These are phyloP conservation scores for Pheosia tremula DNA, from an alignment of 2,888 invertebrate genomes.

Conservation along the genomic window DNA sequence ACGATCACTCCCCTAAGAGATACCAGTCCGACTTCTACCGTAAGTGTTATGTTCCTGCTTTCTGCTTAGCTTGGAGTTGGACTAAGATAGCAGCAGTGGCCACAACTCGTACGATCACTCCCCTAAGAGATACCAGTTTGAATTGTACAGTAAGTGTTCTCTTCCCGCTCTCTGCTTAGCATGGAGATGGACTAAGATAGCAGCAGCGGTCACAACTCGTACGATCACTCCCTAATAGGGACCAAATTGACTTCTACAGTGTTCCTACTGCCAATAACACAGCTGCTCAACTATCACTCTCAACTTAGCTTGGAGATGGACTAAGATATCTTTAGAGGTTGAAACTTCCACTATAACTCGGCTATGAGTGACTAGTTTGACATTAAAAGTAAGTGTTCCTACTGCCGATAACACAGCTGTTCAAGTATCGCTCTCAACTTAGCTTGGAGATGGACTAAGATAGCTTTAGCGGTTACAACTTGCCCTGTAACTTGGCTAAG, in stretches of 20 bases:
- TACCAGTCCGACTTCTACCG: conserved; percentile 65
- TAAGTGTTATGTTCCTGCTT: conserved; percentile 72
- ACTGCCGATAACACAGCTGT: no score
- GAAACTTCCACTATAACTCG: no score
- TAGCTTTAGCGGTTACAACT: conserved; percentile 30
- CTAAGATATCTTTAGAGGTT: no score
- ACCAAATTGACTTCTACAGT: conserved; percentile 70
- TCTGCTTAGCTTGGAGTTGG: conserved; percentile 91
- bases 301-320: no score
- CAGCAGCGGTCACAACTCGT: conserved; percentile 65
- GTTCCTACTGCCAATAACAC: neutral
- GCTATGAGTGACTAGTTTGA: no score
- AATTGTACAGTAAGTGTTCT: conserved; percentile 63
- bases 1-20: no score
- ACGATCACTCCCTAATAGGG: conserved; percentile 66
- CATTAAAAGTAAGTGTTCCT: no score
- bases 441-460: no score
- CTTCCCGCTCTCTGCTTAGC: conserved; percentile 87
- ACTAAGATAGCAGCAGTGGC: conserved; percentile 84
- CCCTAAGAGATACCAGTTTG: conserved; percentile 49
- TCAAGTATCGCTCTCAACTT: neutral
- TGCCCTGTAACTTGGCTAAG: conserved; percentile 58
- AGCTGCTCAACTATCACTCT: neutral
- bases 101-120: conserved; percentile 43
- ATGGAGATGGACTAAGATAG: conserved; percentile 89